Evolutionary conservation across 2,797 vertebrate genomes (phyloP).

Genomic region (Pangasius mekongensis): DNA sequence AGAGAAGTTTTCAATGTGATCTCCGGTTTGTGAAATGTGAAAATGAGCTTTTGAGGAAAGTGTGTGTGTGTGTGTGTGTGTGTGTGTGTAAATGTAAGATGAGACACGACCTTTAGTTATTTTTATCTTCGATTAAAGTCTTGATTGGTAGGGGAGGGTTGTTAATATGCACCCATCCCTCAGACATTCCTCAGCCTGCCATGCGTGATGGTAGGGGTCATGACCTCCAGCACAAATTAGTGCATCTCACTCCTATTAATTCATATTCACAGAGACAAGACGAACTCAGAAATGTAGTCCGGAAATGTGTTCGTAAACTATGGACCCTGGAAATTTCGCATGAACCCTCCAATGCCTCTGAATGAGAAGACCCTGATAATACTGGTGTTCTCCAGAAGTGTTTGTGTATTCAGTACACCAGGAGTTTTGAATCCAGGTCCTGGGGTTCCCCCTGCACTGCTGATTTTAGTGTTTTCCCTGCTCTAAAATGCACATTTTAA

Average conservation of each 20-base stretch:
- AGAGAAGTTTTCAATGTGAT: slow-evolving; percentile 24
- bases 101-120: slow-evolving; percentile 29
- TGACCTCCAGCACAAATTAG: slow-evolving; percentile 29
- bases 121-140: slow-evolving; percentile 44
- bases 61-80: slow-evolving; percentile 33
- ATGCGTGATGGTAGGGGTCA: slow-evolving; percentile 36
- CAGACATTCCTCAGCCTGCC: slow-evolving; percentile 60
- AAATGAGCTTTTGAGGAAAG: slow-evolving; percentile 22
- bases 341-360: not conserved
- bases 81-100: slow-evolving; percentile 28
- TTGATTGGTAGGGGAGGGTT: slow-evolving; percentile 32
- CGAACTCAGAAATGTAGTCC: slow-evolving; percentile 26
- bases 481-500: slow-evolving; percentile 24
- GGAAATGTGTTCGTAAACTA: slow-evolving; percentile 38
- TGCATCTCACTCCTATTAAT: slow-evolving; percentile 43
- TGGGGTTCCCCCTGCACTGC: not conserved
- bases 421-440: not conserved
- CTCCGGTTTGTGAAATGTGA: slow-evolving; percentile 24
- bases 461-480: slow-evolving; percentile 20
- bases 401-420: slow-evolving; percentile 15
- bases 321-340: slow-evolving; percentile 15
- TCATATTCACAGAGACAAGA: slow-evolving; percentile 34
- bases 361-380: not conserved
- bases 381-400: slow-evolving; percentile 1
- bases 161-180: slow-evolving; percentile 33